Evolutionary conservation across 2,113 vertebrate species (phyloP), one percentile per base, ranked within the genome.

Genomic region (Ahaetulla prasina): DNA sequence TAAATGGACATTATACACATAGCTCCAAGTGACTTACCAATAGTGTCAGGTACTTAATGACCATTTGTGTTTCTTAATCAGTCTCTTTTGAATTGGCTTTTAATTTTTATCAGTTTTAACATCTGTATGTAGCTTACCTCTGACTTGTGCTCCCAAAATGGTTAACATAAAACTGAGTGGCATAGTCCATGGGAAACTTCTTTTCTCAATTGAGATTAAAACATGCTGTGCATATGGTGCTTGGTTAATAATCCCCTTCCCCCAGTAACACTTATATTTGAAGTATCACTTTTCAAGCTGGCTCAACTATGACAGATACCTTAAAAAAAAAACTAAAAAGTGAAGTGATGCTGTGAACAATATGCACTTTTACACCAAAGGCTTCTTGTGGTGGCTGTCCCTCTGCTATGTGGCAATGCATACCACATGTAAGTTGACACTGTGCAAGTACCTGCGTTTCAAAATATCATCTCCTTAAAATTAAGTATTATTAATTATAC

Each of bases 281-380:
- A 93, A 95, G 68, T 49, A 92, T 60, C 14, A 1, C 53, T 95
- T 93, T 95, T 47, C 55, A 54, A 60, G 94, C 30, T 11, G 18
- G 7, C 91, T 25, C 3, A 95, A 87, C 4, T 87, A 54, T 92
- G 87, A 95, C 25, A 87, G 55, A 30, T 92, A 92, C 95, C 92
- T 95, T 94, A 85, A 96, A 91, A 93, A 43, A 25, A 90, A 91
- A 91, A n/a, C 92, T 52, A 43, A 94, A 86, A 93, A 0, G 87
- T 43, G 25, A 54, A 85, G 12, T 91, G 92, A 27, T 0, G 43
- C 2, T 35, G 39, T 1, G 2, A 95, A 90, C 0, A 1, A 63
- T 47, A 4, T 0, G 39, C 45, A 85, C 20, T 93, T 91, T 35
- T 93, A 20, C 80, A 27, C 27, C n/a, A 16, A 60, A 39, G 20